These are phyloP conservation scores for Pectinophora gossypiella DNA, from an alignment of 1,140 invertebrate genomes.

Conservation along the genomic window DNA sequence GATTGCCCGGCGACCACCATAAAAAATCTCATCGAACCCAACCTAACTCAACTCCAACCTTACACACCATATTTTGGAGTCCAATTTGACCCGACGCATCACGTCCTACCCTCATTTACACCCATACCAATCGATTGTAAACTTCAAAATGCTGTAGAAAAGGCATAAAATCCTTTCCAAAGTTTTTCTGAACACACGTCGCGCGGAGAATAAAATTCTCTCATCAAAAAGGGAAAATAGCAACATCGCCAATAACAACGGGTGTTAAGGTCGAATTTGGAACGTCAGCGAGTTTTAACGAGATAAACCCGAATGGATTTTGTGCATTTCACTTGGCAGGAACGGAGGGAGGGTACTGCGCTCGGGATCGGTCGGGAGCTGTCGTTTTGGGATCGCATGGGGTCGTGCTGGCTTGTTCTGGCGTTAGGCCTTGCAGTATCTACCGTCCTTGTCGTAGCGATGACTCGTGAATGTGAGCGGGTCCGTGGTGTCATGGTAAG, in stretches of 20 bases:
- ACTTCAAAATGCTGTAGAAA: slow-evolving; percentile 21
- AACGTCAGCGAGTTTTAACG: slow-evolving; percentile 33
- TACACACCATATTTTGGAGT: slow-evolving; percentile 5
- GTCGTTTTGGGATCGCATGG: background rate
- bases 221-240: background rate
- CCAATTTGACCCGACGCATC: background rate
- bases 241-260: slow-evolving; percentile 20
- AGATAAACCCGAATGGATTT: slow-evolving; percentile 69
- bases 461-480: background rate
- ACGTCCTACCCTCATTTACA: slow-evolving; percentile 48
- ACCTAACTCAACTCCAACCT: slow-evolving; percentile 25
- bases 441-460: background rate
- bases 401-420: background rate
- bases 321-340: slow-evolving; percentile 62
- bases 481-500: background rate
- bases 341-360: background rate
- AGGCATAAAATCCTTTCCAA: slow-evolving; percentile 35
- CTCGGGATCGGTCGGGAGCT: background rate
- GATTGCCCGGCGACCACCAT: slow-evolving; percentile 65
- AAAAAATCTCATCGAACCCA: slow-evolving; percentile 49
- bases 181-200: slow-evolving; percentile 36
- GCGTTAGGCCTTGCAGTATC: background rate
- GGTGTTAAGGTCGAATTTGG: slow-evolving; percentile 15
- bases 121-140: slow-evolving; percentile 30
- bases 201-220: slow-evolving; percentile 41